Base-by-base conservation (phyloP, 35 echinoderm and acorn worm genomes). In the Acanthaster planci region DNA sequence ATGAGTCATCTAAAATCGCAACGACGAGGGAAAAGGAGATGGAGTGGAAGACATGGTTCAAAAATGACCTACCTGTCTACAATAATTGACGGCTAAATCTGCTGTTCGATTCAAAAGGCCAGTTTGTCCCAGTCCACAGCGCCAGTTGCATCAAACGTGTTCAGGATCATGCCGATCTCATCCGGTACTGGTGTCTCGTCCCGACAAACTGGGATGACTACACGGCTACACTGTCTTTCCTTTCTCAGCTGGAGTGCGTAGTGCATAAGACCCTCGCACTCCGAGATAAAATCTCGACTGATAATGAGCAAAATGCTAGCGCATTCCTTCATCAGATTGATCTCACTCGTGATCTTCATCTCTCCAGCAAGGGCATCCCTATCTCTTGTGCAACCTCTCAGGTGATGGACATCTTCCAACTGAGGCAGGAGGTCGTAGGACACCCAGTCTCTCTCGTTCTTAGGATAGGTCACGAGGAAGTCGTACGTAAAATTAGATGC, bases 321-420 rank as follows among this genome's bases (percentile, higher is more conserved):
- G 39, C 31, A 19, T 50, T 79, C 37, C 17, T 8, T 79, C 77
- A 79, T 79, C 23, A 79, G 29, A 18, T 79, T 38, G 18, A 79
- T 79, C 37, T 79, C 38, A 79, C 37, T 79, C 15, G 77, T 39
- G 39, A 79, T 79, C 77, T 79, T 38, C 37, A 79, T 12, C 39
- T 3, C 2, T 79, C 77, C 77, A 38, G 77, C 29, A 1, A 79
- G 29, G 37, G 77, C 8, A 47, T 36, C 38, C 77, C 77, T 79
- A 37, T 79, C 77, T 0, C 37, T 30, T 1, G 37, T 79, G 38
- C 37, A 79, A 21, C 77, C 77, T 27, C 39, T 79, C 38, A 79
- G 37, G 29, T 79, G 37, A 6, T 37, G 29, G 29, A 79, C 44
- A 15, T 30, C 77, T 27, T 79, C 77, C 77, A 79, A 14, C 37